Evolutionary conservation across 2,888 invertebrate species (phyloP).

Genomic region (Drosophila subquinaria): DNA sequence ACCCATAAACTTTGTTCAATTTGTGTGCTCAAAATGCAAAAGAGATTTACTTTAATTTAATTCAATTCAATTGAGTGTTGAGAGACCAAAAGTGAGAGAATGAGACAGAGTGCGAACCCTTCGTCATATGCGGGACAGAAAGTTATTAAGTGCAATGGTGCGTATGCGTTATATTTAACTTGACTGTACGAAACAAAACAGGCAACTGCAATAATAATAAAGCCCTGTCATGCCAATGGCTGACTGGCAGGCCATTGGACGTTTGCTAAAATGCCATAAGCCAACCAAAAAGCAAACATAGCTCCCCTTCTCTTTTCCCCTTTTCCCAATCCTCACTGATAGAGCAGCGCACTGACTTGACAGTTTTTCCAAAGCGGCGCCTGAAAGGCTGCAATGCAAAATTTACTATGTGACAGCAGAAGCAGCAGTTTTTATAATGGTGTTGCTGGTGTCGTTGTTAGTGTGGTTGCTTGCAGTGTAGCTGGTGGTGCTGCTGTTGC

Average conservation of each 20-base stretch:
- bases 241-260: constrained; percentile 14
- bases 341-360: constrained; percentile 52
- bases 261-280: constrained; percentile 15
- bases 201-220: constrained; percentile 43
- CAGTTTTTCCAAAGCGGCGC: constrained; percentile 48
- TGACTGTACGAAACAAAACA: constrained; percentile 39
- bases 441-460: constrained; percentile 13
- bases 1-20: constrained; percentile 18
- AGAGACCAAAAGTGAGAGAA: neutral
- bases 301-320: neutral
- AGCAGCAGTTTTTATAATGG: constrained; percentile 12
- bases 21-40: constrained; percentile 25
- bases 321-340: neutral
- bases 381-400: constrained; percentile 62
- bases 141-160: constrained; percentile 67
- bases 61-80: constrained; percentile 50
- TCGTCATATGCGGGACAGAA: constrained; percentile 23
- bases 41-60: constrained; percentile 65
- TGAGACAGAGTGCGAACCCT: neutral
- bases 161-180: constrained; percentile 70
- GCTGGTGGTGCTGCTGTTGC: constrained; percentile 10
- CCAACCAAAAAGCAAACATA: constrained; percentile 25
- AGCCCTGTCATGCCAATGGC: constrained; percentile 30
- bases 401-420: constrained; percentile 33
- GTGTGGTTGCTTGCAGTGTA: constrained; percentile 6